A percentile compares a stretch with the other conserved stretches of the same genome.
Conservation (phyloP, 2,888 invertebrate genomes). For the Pandemis heparana region DNA sequence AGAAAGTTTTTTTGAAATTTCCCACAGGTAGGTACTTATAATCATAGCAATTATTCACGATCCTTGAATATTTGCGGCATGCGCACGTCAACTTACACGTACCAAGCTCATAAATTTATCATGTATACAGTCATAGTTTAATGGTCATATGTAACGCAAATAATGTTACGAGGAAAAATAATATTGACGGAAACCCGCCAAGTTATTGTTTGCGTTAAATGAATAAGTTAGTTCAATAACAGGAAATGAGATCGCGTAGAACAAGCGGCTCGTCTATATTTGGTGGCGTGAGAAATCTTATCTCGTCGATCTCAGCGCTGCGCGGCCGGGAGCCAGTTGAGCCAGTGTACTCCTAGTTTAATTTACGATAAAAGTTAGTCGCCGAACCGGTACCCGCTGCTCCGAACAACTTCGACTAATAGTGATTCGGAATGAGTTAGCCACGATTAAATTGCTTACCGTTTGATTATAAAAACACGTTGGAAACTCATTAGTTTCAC, state of each 20-base stretch:
- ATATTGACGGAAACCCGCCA: constrained; percentile 53
- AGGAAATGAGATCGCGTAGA: constrained; percentile 65
- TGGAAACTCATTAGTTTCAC: constrained; percentile 19
- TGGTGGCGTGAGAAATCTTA: constrained; percentile 52
- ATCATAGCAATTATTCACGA: constrained; percentile 15
- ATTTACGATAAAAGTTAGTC: constrained; percentile 50
- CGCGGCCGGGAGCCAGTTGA: constrained; percentile 16
- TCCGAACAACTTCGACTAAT: constrained; percentile 61
- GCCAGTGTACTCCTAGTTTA: constrained; percentile 51
- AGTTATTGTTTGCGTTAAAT: constrained; percentile 47
- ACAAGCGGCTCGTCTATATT: constrained; percentile 41
- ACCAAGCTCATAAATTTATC: constrained; percentile 17
- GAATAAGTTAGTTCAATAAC: constrained; percentile 55
- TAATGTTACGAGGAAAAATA: constrained; percentile 52
- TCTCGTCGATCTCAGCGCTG: constrained; percentile 13
- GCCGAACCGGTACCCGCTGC: constrained; percentile 50
- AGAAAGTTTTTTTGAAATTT: constrained; percentile 1
- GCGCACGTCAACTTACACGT: constrained; percentile 23
- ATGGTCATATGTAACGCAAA: constrained; percentile 9
- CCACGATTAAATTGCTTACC: constrained; percentile 56
- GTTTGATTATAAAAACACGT: constrained; percentile 47
- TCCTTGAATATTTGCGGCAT: constrained; percentile 13
- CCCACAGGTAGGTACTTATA: constrained; percentile 6
- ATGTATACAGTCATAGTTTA: neutral
- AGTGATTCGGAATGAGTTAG: constrained; percentile 58